phyloP scores from a whole-genome alignment of 2,797 vertebrate genomes.

The Sebastolobus alascanus region DNA sequence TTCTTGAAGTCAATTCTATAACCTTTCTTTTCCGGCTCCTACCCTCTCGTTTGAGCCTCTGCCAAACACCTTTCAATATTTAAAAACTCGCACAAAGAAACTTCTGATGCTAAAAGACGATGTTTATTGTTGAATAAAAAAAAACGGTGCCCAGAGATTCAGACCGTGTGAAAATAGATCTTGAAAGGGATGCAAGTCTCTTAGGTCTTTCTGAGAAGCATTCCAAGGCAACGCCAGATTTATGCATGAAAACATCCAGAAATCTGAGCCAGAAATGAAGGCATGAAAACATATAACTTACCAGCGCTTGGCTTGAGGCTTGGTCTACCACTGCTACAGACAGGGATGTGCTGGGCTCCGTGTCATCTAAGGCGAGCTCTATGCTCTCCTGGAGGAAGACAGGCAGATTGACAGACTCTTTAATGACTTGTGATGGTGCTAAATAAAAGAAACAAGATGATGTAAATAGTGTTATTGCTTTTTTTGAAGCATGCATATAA shows the following conservation, averaged over 20 bases:
- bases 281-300: slow-evolving; percentile 77
- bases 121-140: slow-evolving; percentile 32
- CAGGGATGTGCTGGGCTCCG: slow-evolving; percentile 86
- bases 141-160: slow-evolving; percentile 18
- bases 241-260: slow-evolving; percentile 7
- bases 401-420: slow-evolving; percentile 58
- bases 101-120: slow-evolving; percentile 23
- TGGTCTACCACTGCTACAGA: slow-evolving; percentile 94
- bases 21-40: slow-evolving; percentile 71
- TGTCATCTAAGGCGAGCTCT: slow-evolving; percentile 91
- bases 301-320: slow-evolving; percentile 94
- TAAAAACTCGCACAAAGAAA: slow-evolving; percentile 44
- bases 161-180: slow-evolving; percentile 38
- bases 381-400: slow-evolving; percentile 91
- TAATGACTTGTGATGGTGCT: slow-evolving; percentile 24
- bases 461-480: not conserved
- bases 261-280: slow-evolving; percentile 21
- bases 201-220: slow-evolving; percentile 8
- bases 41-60: slow-evolving; percentile 51
- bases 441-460: not conserved
- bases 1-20: slow-evolving; percentile 74
- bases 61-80: slow-evolving; percentile 52
- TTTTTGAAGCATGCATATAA: not conserved
- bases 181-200: slow-evolving; percentile 38
- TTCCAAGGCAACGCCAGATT: slow-evolving; percentile 13